Base-by-base conservation (phyloP, 2,797 vertebrate genomes). In the Erpetoichthys calabaricus region DNA sequence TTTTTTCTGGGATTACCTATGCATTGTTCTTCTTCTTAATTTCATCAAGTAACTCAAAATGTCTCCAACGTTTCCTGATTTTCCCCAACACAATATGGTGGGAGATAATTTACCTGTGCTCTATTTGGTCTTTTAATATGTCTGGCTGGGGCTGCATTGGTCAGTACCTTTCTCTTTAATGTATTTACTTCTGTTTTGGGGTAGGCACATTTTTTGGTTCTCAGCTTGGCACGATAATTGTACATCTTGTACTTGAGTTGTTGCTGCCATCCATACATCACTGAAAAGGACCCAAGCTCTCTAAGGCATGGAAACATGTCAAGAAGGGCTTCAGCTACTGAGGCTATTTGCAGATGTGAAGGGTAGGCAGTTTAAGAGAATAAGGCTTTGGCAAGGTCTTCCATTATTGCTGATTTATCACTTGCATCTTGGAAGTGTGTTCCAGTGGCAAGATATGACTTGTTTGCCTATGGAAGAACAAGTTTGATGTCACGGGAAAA, bases 311-410 rank as follows among this genome's bases (percentile, higher is more conserved):
- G 58, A 42, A 42, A 56, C 8, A 50, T 60, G 5, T 43, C 46
- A 47, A 50, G n/a, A 42, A 60, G 41, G 7, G 59, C 41, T 50
- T 60, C 54, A 9, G 42, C 59, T 8, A 60, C 53, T 55, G 45
- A 7, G 7, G 44, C 6, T 9, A 58, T 57, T 50, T 67, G 56
- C 2, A n/a, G 8, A 55, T 5, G 50, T 53, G 46, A 45, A 25
- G 56, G 56, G 47, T 64, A 60, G 9, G 60, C 58, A 46, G 56
- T 64, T 60, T 60, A 62, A 25, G 8, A 42, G n/a, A 58, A 62
- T 53, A 62, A 25, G 25, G 25, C 25, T 25, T 25, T 25, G 25
- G 25, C 25, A 25, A 25, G 2, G 25, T 25, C 1, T 25, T 25
- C 25, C 44, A 56, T 56, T 62, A 64, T 64, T 10, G 50, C 50